Percentiles rank a stretch among this genome's conserved stretches.
These are phyloP conservation scores for Betta splendens DNA, from an alignment of 2,797 vertebrate genomes.

Conservation along the genomic window DNA sequence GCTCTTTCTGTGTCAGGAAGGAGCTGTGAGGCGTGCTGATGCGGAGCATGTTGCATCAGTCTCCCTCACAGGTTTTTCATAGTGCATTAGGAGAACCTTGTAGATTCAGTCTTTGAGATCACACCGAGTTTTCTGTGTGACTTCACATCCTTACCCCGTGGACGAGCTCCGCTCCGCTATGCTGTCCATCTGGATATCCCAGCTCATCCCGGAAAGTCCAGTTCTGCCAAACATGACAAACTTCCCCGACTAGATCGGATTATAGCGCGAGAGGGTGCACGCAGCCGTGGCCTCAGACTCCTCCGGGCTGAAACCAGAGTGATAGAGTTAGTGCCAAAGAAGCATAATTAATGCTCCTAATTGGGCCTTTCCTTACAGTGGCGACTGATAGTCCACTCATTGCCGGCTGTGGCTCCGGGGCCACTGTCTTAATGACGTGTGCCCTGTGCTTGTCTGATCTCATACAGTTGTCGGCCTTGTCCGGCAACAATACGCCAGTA, in stretches of 20 bases:
- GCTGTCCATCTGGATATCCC: slow-evolving; percentile 70
- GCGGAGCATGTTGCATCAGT: slow-evolving; percentile 67
- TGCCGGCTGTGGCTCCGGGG: slow-evolving; percentile 61
- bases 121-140: slow-evolving; percentile 72
- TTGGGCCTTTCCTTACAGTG: slow-evolving; percentile 70
- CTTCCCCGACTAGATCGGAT: slow-evolving; percentile 71
- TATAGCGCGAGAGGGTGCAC: slow-evolving; percentile 54
- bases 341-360: slow-evolving; percentile 80
- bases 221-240: slow-evolving; percentile 76
- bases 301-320: slow-evolving; percentile 71
- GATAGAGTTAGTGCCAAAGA: slow-evolving; percentile 76
- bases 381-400: slow-evolving; percentile 73
- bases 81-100: slow-evolving; percentile 67
- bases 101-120: slow-evolving; percentile 65
- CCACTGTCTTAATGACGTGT: slow-evolving; percentile 59
- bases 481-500: slow-evolving; percentile 20
- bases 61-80: slow-evolving; percentile 74
- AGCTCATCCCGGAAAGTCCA: slow-evolving; percentile 62
- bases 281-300: slow-evolving; percentile 39
- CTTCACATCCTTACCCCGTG: slow-evolving; percentile 70
- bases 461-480: slow-evolving; percentile 54
- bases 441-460: slow-evolving; percentile 71
- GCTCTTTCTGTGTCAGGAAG: slow-evolving; percentile 60
- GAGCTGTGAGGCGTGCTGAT: slow-evolving; percentile 63
- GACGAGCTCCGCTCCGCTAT: slow-evolving; percentile 55